These are phyloP conservation scores for Drosophila littoralis DNA, from an alignment of 1,140 invertebrate genomes.

Conservation along the genomic window DNA sequence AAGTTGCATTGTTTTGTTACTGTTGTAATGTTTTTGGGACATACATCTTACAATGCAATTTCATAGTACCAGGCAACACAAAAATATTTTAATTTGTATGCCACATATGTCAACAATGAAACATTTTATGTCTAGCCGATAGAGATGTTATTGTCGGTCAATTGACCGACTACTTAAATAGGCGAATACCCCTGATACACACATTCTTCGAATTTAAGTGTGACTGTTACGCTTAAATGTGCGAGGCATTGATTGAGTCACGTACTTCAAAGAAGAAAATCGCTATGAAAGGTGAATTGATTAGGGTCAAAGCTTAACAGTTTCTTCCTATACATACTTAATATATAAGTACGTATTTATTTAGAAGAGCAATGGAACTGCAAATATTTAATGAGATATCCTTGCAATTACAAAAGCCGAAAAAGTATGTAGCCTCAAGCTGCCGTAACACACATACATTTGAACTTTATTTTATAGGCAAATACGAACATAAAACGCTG, in stretches of 20 bases:
- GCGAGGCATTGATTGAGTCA: conserved; percentile 70
- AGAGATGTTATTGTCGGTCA: conserved; percentile 55
- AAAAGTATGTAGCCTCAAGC: too few relatives aligned
- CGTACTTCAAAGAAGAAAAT: conserved; percentile 35
- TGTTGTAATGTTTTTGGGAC: conserved; percentile 24
- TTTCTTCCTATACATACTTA: background rate
- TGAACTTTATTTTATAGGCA: too few relatives aligned
- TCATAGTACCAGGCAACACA: conserved; percentile 28
- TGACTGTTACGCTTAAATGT: conserved; percentile 63
- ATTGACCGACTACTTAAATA: conserved; percentile 63
- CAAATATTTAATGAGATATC: too few relatives aligned
- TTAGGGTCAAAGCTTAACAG: background rate
- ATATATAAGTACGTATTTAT: too few relatives aligned
- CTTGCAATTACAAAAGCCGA: too few relatives aligned
- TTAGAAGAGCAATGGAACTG: too few relatives aligned
- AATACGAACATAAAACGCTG: too few relatives aligned
- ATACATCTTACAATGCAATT: conserved; percentile 26
- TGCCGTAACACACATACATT: too few relatives aligned
- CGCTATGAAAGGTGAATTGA: conserved; percentile 4
- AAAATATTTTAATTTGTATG: conserved; percentile 78
- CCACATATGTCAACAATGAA: conserved; percentile 63
- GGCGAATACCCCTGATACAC: conserved; percentile 29
- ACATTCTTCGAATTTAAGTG: conserved; percentile 35
- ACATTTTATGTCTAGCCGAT: conserved; percentile 29
- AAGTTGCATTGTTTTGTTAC: conserved; percentile 33